Base-by-base conservation (phyloP, 2,797 vertebrate genomes). In the Rhabdophis nuchalis region DNA sequence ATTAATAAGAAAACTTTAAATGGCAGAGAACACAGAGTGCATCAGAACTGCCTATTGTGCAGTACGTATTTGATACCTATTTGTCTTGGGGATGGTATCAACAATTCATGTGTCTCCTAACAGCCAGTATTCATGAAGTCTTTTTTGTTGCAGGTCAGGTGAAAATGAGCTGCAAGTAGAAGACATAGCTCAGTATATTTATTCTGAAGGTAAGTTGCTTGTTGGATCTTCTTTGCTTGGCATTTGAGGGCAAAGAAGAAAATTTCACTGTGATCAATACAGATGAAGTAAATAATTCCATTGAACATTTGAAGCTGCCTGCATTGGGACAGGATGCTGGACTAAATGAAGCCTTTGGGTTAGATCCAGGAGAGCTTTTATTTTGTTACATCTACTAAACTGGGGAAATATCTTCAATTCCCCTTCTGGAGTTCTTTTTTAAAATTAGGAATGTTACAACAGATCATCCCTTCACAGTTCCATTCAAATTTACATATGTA, bases 151-250 rank as follows among this genome's bases (percentile, higher is more conserved):
- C 72, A 93, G 92, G 89, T 88, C 89, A 52, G n/a, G 54, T 87
- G 92, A 90, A 50, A 93, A 88, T 32, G 92, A 93, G 32, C 89
- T 90, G 57, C 92, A 77, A 85, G 46, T 85, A 85, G 92, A 93
- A 13, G 92, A 93, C 57, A n/a, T 64, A 6, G 5, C 89, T 50
- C 92, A 85, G 50, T 36, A 72, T 25, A 14, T 53, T 32, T 88
- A 52, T 82, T 41, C 50, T 61, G 92, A 90, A 91, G 92, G 92
- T 93, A 91, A 58, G 89, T 82, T 61, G 36, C 18, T 23, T 41
- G 32, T 6, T 90, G 20, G 10, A 10, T 52, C 61, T 87, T 90
- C 52, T 56, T 86, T 11, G 23, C 72, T n/a, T 87, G n/a, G 25
- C n/a, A 60, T 12, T 56, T 46, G 68, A 72, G 72, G 57, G 16